phyloP scores from a whole-genome alignment of 1,140 invertebrate species.

The Oppia nitens region DNA sequence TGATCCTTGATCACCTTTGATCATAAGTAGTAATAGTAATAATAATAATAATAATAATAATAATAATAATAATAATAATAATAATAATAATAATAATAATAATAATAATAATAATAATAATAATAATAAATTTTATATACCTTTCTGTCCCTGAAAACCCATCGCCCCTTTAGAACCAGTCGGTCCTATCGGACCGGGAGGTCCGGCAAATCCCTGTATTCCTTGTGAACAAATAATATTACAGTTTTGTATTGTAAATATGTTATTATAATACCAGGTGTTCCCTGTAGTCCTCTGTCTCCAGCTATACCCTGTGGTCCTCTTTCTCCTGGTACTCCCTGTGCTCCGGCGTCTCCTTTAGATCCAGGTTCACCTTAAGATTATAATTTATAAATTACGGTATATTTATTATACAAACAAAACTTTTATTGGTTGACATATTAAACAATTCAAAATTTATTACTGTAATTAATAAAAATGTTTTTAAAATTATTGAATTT shows the following conservation, averaged over 20 bases:
- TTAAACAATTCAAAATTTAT: no score
- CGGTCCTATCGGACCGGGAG: constrained; percentile 28
- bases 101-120: no score
- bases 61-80: no score
- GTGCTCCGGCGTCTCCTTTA: not conserved
- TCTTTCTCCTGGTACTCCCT: not conserved
- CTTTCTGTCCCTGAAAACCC: not conserved
- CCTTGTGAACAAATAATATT: no score
- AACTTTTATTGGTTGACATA: no score
- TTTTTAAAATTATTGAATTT: no score
- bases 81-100: no score
- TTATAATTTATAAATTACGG: no score
- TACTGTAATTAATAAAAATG: no score
- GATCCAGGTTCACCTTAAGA: not conserved
- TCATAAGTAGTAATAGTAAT: not conserved
- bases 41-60: no score
- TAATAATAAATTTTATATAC: not conserved
- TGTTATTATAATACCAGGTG: not conserved
- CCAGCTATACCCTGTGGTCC: not conserved
- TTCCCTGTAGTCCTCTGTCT: not conserved
- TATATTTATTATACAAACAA: no score
- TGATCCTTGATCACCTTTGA: not conserved
- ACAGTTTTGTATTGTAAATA: constrained; percentile 22
- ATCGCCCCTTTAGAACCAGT: constrained; percentile 4
- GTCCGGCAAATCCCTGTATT: constrained; percentile 41